Percentiles rank a stretch among this genome's conserved stretches.
Conservation (phyloP, 92 coral and sea anemone genomes). For the Pocillopora meandrina region DNA sequence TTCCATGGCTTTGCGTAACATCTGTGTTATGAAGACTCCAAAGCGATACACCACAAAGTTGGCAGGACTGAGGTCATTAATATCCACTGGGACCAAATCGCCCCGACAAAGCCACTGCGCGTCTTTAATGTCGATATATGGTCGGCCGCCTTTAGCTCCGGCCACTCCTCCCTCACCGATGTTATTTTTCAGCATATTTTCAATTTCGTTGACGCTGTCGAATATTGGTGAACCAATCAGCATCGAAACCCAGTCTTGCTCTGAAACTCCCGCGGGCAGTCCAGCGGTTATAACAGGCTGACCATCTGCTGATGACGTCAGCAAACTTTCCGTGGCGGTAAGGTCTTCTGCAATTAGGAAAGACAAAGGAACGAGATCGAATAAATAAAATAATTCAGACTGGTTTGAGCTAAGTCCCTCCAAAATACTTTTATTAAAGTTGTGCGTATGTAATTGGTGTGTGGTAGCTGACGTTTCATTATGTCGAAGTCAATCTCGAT, state of each 20-base stretch:
- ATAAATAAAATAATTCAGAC: not conserved
- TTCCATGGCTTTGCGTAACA: slow-evolving; percentile 88
- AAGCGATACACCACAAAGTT: slow-evolving; percentile 98
- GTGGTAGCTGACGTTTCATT: too few species aligned
- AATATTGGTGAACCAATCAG: slow-evolving; percentile 94
- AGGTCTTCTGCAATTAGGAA: slow-evolving; percentile 12
- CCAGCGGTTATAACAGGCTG: slow-evolving; percentile 78
- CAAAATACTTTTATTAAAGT: not conserved
- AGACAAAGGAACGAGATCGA: not conserved
- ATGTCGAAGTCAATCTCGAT: too few species aligned
- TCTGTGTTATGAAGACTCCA: slow-evolving; percentile 92
- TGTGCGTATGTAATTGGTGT: not conserved
- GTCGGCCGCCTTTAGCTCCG: slow-evolving; percentile 88
- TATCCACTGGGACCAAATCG: slow-evolving; percentile 92
- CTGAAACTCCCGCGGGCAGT: slow-evolving; percentile 88
- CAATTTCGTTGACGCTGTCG: slow-evolving; percentile 93
- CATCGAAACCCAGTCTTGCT: slow-evolving; percentile 96
- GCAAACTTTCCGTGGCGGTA: slow-evolving; percentile 21
- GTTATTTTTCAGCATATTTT: slow-evolving; percentile 84
- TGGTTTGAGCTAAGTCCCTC: not conserved
- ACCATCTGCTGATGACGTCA: slow-evolving; percentile 20
- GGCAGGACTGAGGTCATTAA: slow-evolving; percentile 92
- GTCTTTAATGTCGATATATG: slow-evolving; percentile 95
- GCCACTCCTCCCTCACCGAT: slow-evolving; percentile 94
- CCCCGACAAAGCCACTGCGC: slow-evolving; percentile 99